phyloP scores from a whole-genome alignment of 2,113 vertebrate species.

The Lipotes vexillifer region DNA sequence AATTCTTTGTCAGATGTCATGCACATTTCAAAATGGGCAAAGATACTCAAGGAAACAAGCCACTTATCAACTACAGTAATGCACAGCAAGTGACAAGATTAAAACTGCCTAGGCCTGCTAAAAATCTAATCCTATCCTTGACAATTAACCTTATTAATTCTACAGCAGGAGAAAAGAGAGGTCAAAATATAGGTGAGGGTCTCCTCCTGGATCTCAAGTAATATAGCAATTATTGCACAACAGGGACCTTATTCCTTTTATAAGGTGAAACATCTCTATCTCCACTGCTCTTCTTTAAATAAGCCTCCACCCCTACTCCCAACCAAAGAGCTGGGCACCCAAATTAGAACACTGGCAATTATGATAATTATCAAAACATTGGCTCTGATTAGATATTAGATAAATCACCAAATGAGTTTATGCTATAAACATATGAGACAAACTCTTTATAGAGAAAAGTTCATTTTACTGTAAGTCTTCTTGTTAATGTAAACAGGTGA shows the following conservation, averaged over 20 bases:
- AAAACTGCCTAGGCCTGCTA: conserved; percentile 51
- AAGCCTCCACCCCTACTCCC: not conserved
- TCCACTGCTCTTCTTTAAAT: not conserved
- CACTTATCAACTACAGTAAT: not conserved
- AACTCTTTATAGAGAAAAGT: not conserved
- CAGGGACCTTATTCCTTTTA: not conserved
- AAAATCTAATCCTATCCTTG: conserved; percentile 62
- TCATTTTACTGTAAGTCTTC: not conserved
- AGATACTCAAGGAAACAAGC: conserved; percentile 39
- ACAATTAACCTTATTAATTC: conserved; percentile 68
- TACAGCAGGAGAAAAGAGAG: not conserved
- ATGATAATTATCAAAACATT: not conserved
- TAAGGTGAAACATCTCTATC: not conserved
- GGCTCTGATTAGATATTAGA: not conserved
- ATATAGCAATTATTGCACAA: not conserved
- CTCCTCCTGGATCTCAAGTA: conserved; percentile 16
- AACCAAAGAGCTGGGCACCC: not conserved
- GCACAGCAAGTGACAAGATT: conserved; percentile 31
- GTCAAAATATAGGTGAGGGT: not conserved
- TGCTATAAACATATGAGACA: not conserved
- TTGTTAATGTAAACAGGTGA: not conserved
- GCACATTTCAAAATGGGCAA: conserved; percentile 17
- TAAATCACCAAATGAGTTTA: not conserved
- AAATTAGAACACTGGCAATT: not conserved
- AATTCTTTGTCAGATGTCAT: not conserved